Evolutionary conservation across 2,113 vertebrate species (phyloP).

Genomic region (Tinamus guttatus): DNA sequence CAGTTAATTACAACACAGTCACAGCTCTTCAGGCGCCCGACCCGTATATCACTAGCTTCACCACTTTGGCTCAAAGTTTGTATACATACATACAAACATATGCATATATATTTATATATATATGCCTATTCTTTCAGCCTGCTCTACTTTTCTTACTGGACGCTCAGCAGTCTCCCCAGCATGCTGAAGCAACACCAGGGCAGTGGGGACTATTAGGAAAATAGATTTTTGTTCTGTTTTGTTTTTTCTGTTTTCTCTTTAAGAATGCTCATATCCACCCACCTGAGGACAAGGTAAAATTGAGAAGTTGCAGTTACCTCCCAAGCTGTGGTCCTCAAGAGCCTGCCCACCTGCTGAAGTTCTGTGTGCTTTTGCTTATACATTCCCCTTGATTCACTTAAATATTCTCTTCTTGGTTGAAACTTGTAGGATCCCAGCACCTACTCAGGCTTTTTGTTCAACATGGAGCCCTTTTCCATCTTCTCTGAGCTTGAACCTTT

Average conservation of each 20-base stretch:
- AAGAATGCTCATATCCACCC: background rate
- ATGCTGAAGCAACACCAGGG: background rate
- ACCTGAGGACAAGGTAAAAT: too few species aligned
- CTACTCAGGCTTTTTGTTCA: background rate
- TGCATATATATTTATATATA: background rate
- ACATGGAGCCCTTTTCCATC: background rate
- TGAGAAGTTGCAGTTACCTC: background rate
- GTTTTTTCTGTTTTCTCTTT: background rate
- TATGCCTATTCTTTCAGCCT: too few species aligned
- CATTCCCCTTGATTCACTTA: background rate
- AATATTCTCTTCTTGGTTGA: background rate
- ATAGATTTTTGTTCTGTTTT: background rate
- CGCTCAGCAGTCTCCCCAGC: too few species aligned
- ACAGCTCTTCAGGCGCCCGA: background rate
- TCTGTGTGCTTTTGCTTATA: background rate
- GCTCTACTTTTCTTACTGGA: background rate
- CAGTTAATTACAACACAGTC: background rate
- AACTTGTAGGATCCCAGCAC: background rate
- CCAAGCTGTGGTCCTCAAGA: background rate
- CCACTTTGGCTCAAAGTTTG: background rate
- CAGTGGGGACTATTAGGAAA: background rate
- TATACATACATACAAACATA: background rate
- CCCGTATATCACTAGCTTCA: background rate
- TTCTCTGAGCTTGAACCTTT: background rate
- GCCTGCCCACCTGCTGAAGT: background rate